These are phyloP conservation scores for Diorhabda sublineata DNA, from an alignment of 1,140 invertebrate genomes.

Conservation along the genomic window DNA sequence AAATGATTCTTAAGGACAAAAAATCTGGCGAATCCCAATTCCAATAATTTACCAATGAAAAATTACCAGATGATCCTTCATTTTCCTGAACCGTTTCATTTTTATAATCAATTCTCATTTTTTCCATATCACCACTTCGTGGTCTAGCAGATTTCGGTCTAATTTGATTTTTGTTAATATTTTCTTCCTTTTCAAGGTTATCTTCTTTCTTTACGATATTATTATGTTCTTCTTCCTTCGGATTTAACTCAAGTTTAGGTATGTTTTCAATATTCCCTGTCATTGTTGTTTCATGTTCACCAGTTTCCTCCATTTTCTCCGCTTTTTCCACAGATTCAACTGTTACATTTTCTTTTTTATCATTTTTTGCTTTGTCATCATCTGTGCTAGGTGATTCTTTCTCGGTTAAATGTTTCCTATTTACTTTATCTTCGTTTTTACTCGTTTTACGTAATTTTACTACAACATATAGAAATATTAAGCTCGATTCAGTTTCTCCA, in stretches of 20 bases:
- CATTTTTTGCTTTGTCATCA: not conserved
- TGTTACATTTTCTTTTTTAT: not conserved
- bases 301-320: not conserved
- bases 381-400: not conserved
- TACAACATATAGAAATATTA: no score
- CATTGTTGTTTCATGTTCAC: not conserved
- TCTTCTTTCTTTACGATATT: not conserved
- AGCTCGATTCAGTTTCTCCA: no score
- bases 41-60: no score
- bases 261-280: conserved; percentile 1
- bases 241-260: not conserved
- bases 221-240: no score
- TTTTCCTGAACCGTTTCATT: no score
- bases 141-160: conserved; percentile 35
- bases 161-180: conserved; percentile 8
- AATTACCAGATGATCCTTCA: no score
- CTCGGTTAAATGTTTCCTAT: not conserved
- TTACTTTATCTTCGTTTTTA: not conserved
- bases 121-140: conserved; percentile 28
- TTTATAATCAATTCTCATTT: not conserved
- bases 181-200: conserved; percentile 1
- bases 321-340: not conserved
- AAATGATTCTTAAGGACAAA: no score
- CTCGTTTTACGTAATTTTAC: not conserved
- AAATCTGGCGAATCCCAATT: no score